A percentile compares a stretch with the other conserved stretches of the same genome.
Evolutionary conservation across 2,113 vertebrate genomes (phyloP).

Genomic region (Origma solitaria): DNA sequence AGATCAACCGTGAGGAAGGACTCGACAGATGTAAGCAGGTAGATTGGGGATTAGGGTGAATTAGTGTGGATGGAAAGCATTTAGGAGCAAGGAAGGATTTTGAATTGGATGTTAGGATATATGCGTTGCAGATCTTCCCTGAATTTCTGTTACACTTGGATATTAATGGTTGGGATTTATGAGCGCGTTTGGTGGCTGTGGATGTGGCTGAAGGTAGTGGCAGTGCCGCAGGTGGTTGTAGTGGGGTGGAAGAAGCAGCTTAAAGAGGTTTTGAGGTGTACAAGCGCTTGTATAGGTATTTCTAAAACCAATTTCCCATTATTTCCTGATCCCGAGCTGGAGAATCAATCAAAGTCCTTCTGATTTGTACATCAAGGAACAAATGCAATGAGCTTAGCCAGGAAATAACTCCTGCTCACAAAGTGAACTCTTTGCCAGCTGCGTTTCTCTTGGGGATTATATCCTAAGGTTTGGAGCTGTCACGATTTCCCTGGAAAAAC

Average conservation of each 20-base stretch:
- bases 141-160: not conserved
- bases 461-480: not conserved
- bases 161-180: not conserved
- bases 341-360: not conserved
- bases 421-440: not conserved
- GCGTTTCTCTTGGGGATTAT: not conserved
- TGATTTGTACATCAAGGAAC: not conserved
- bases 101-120: not conserved
- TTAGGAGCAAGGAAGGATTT: not conserved
- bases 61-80: not conserved
- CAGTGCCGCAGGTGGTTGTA: not conserved
- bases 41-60: conserved; percentile 1
- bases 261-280: not conserved
- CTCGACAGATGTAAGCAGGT: not conserved
- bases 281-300: not conserved
- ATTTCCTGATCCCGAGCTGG: not conserved
- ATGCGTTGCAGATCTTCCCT: accelerated
- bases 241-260: not conserved
- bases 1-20: not conserved
- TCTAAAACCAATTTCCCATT: not conserved
- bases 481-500: not conserved
- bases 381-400: not conserved
- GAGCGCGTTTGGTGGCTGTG: not conserved
- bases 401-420: not conserved
- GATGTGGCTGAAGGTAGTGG: not conserved